Evolutionary conservation across 2,113 vertebrate species (phyloP).

Genomic region (Climacteris rufus): DNA sequence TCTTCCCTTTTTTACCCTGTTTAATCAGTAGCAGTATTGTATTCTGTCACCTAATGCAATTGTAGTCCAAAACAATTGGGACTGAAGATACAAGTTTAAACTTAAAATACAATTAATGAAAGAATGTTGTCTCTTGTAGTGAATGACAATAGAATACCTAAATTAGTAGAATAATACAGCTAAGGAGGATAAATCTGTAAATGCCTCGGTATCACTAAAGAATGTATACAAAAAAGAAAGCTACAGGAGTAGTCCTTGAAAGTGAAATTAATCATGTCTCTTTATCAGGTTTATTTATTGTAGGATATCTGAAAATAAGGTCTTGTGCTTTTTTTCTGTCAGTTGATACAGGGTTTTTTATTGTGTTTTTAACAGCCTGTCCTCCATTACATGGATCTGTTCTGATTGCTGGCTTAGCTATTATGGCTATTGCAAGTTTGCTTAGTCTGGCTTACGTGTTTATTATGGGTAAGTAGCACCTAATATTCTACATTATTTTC

Average conservation of each 20-base stretch:
- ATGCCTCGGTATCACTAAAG: background rate
- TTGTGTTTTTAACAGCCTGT: conserved; percentile 65
- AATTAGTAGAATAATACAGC: background rate
- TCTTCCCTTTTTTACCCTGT: background rate
- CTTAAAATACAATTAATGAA: background rate
- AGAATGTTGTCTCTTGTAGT: background rate
- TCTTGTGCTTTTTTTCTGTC: background rate
- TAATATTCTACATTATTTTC: background rate
- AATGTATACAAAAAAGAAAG: background rate
- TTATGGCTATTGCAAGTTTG: conserved; percentile 70
- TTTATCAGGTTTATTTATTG: background rate
- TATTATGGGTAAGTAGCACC: conserved; percentile 71
- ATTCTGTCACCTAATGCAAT: background rate
- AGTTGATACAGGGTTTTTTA: background rate
- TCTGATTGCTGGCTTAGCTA: conserved; percentile 74
- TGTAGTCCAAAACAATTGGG: background rate
- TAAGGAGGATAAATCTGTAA: background rate
- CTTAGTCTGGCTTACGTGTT: conserved; percentile 72
- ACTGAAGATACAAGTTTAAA: background rate
- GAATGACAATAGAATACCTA: background rate
- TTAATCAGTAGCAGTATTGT: background rate
- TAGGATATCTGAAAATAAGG: background rate
- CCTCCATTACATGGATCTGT: conserved; percentile 56
- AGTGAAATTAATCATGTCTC: background rate
- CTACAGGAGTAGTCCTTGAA: background rate